These are phyloP conservation scores for Chironomus tentans DNA, from an alignment of 2,888 invertebrate genomes.

Conservation along the genomic window DNA sequence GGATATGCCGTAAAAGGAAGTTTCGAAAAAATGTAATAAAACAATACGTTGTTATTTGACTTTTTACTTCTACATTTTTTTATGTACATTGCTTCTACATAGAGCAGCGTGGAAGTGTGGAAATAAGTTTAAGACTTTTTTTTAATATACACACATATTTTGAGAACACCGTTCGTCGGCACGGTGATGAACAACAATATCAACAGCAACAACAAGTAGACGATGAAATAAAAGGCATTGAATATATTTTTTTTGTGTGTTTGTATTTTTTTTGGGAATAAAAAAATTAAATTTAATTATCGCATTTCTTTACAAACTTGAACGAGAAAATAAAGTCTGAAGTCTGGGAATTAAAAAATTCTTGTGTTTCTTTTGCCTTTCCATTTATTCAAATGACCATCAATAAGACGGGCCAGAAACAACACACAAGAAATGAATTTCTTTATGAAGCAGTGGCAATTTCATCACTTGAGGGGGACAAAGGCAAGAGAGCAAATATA, in stretches of 20 bases:
- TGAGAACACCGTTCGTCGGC: not conserved
- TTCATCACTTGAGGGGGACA: too few species aligned
- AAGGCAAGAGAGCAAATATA: too few species aligned
- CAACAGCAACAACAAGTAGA: not conserved
- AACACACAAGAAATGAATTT: too few species aligned
- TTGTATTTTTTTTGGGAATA: not conserved
- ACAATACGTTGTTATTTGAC: constrained; percentile 24
- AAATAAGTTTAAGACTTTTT: not conserved
- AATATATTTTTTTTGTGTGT: not conserved
- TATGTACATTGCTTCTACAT: not conserved
- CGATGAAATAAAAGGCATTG: not conserved
- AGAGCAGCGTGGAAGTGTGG: not conserved
- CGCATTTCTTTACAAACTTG: not conserved
- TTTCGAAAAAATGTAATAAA: constrained; percentile 15
- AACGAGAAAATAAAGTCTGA: too few species aligned
- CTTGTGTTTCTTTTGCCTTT: too few species aligned
- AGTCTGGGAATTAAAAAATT: too few species aligned
- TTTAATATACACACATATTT: not conserved
- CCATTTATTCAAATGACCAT: too few species aligned
- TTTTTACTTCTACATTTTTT: not conserved
- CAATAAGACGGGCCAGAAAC: too few species aligned
- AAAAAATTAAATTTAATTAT: not conserved
- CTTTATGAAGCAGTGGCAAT: too few species aligned
- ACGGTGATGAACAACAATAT: not conserved
- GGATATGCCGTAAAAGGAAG: constrained; percentile 26